These are phyloP conservation scores for Drosophila helvetica DNA, from an alignment of 2,888 invertebrate genomes.

Conservation along the genomic window DNA sequence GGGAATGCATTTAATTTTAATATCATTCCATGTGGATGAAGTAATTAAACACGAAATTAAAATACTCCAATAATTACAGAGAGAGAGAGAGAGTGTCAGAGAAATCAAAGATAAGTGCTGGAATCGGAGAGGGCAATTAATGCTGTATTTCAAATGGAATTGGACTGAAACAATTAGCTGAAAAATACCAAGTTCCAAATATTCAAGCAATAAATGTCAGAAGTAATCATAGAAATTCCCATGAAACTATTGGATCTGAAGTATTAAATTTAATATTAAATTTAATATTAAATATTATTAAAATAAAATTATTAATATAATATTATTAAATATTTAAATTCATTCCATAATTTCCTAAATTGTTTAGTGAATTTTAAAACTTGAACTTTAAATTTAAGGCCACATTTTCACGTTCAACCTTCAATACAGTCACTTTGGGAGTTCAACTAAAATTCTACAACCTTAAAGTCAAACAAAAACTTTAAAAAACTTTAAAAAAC, in stretches of 20 bases:
- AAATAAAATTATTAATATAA: no score
- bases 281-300: no score
- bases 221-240: no score
- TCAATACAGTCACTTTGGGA: background rate
- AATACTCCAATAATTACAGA: constrained; percentile 10
- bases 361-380: background rate
- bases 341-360: no score
- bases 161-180: no score
- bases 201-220: no score
- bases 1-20: constrained; percentile 30
- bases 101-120: background rate
- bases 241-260: no score
- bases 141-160: background rate
- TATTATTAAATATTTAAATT: no score
- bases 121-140: background rate
- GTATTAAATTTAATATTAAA: no score
- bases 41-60: constrained; percentile 35
- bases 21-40: constrained; percentile 36
- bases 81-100: background rate
- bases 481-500: no score
- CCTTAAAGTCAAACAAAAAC: background rate
- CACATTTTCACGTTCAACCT: background rate
- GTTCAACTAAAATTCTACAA: background rate
- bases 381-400: background rate
- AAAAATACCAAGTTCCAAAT: no score